phyloP scores from a whole-genome alignment of 2,113 vertebrate genomes.

The Amazona vittata region DNA sequence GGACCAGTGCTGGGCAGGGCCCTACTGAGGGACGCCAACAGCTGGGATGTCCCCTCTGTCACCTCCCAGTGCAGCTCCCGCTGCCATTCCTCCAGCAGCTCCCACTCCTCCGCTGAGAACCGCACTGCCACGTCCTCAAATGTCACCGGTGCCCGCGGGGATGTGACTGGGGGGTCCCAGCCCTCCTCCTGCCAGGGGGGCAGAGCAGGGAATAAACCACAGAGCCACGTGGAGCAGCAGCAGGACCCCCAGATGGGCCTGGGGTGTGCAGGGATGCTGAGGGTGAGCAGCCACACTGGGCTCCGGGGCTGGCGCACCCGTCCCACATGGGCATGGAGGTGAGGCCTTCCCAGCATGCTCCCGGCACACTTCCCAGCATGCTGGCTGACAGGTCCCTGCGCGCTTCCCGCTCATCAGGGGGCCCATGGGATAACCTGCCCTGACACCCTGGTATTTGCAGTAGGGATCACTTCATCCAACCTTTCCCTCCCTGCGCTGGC shows the following conservation, averaged over 20 bases:
- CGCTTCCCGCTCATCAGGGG: neutral
- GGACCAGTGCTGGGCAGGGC: neutral
- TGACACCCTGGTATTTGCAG: neutral
- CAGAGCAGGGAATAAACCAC: neutral
- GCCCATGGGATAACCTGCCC: neutral
- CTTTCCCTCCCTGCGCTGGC: neutral
- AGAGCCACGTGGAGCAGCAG: neutral
- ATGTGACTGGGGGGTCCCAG: neutral
- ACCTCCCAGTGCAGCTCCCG: neutral
- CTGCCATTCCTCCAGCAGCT: neutral
- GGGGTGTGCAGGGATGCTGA: too few species aligned
- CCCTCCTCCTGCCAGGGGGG: neutral
- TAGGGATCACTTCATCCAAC: neutral
- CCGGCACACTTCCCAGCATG: neutral
- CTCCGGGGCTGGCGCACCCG: neutral
- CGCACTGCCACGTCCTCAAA: neutral
- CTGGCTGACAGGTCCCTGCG: too few species aligned
- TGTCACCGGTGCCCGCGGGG: neutral
- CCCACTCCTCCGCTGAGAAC: neutral
- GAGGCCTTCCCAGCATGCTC: neutral
- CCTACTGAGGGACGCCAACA: neutral
- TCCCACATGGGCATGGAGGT: rapidly evolving
- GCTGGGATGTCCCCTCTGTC: neutral
- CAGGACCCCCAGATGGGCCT: neutral
- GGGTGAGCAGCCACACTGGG: neutral